Evolutionary conservation across 2,797 vertebrate species (phyloP).

Genomic region (Lateolabrax maculatus): DNA sequence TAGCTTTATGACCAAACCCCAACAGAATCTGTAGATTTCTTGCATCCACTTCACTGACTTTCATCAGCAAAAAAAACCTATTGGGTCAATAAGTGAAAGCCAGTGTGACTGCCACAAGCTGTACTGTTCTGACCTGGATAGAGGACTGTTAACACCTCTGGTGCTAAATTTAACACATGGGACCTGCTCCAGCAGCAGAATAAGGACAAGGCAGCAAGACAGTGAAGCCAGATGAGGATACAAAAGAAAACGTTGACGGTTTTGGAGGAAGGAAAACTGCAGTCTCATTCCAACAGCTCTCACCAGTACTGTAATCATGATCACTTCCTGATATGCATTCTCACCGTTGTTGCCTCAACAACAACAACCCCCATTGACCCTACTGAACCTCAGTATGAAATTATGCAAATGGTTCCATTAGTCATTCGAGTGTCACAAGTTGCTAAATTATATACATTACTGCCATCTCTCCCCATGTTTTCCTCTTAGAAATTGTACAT

Average conservation of each 20-base stretch:
- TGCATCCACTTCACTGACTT: not conserved
- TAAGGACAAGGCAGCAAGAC: conserved; percentile 19
- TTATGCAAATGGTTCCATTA: conserved; percentile 40
- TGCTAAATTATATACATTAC: conserved; percentile 20
- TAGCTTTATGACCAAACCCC: conserved; percentile 25
- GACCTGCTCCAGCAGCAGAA: conserved; percentile 28
- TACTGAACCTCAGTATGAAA: conserved; percentile 45
- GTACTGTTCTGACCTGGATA: conserved; percentile 22
- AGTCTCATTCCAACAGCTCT: conserved; percentile 38
- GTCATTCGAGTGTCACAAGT: conserved; percentile 20
- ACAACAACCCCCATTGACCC: conserved; percentile 31
- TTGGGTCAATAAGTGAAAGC: conserved; percentile 18
- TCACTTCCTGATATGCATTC: conserved; percentile 59
- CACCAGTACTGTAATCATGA: conserved; percentile 59
- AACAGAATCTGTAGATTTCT: conserved; percentile 3
- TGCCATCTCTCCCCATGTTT: conserved; percentile 21
- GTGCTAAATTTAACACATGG: conserved; percentile 29
- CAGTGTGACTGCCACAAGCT: not conserved
- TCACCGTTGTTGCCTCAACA: conserved; percentile 40
- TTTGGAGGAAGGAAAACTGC: conserved; percentile 54
- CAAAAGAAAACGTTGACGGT: conserved; percentile 29
- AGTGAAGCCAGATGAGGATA: conserved; percentile 33
- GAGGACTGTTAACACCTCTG: conserved; percentile 34
- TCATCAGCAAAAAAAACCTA: not conserved
- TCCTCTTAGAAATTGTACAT: conserved; percentile 57